Conservation (phyloP, 2,797 vertebrate genomes). For the Serranus cabrilla region DNA sequence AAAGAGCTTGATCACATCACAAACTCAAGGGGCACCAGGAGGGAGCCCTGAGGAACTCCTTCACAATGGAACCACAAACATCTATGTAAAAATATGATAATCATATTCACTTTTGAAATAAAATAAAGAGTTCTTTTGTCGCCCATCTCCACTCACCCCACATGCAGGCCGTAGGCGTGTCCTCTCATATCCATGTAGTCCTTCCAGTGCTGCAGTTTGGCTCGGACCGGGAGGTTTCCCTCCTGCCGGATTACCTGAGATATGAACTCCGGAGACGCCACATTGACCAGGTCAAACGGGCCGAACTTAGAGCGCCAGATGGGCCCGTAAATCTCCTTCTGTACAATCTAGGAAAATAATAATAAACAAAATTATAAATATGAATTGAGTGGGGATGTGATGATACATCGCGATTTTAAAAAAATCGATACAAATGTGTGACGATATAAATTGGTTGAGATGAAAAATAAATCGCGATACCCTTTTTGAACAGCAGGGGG, state of each 20-base stretch:
- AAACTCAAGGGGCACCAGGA: background rate
- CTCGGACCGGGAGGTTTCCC: slow-evolving; percentile 82
- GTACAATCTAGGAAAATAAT: slow-evolving; percentile 71
- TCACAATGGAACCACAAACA: background rate
- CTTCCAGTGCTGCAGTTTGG: slow-evolving; percentile 84
- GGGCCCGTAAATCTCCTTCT: slow-evolving; percentile 81
- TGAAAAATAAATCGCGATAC: too few relatives aligned
- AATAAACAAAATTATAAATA: too few relatives aligned
- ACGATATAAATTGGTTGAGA: too few relatives aligned
- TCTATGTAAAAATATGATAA: too few relatives aligned
- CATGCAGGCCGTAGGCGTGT: slow-evolving; percentile 85
- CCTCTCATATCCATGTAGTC: slow-evolving; percentile 86
- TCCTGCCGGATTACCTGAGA: slow-evolving; percentile 85
- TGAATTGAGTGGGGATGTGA: too few relatives aligned
- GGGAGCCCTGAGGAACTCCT: background rate
- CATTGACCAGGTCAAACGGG: slow-evolving; percentile 80
- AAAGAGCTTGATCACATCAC: too few relatives aligned
- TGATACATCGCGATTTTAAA: too few relatives aligned
- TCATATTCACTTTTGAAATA: too few relatives aligned
- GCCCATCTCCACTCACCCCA: slow-evolving; percentile 76
- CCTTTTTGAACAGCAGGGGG: too few relatives aligned
- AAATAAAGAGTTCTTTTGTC: too few relatives aligned
- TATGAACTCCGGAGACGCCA: slow-evolving; percentile 82
- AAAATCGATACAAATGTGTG: too few relatives aligned
- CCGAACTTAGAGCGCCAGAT: slow-evolving; percentile 86